Base-by-base conservation (phyloP, 30 jellyfish, hydroid and myxozoan species). In the Aurelia aurita region DNA sequence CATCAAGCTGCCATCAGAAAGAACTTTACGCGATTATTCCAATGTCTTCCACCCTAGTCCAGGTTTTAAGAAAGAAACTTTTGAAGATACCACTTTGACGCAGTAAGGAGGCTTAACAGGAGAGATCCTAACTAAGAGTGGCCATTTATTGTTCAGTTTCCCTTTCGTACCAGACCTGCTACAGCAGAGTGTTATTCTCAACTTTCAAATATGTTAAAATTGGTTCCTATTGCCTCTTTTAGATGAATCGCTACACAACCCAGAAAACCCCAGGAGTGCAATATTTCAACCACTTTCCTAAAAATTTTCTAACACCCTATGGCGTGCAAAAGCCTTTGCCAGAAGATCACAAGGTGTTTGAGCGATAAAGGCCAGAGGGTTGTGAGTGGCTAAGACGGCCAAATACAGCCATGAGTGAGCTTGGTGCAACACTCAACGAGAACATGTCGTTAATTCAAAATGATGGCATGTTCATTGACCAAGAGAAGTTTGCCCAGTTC, bases 1-100 rank as follows among this genome's bases (percentile, higher is more conserved):
- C 51, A 35, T 78, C 79, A 78, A 78, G 69, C 54, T 78, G 16
- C 80, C 80, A 78, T 78, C 80, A 12, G 89, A 78, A 78, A n/a
- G 82, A 19, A 58, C 82, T 39, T 49, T 78, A 43, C 79, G 80
- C 0, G 80, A 78, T 43, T 78, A 78, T 46, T 58, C 81, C 44
- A 78, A 78, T 55, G 71, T 60, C 46, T 39, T 78, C 28, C 70
- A 58, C 62, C 89, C 89, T 43, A 32, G 80, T 43, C 69, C 69
- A 32, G 89, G 89, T 58, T 60, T 78, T 44, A 61, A 51, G 68
- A 78, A 78, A 61, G 81, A 60, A 44, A 78, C 71, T 39, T 64
- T 32, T 32, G 44, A 32, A 32, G 5, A 2, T 5, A 32, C 44
- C 44, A 32, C n/a, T n/a, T n/a, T n/a, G n/a, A n/a, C n/a, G n/a